Percentiles rank a stretch among this genome's conserved stretches.
Conservation (phyloP, 1,140 invertebrate species). For the Lasaia peninsularis region DNA sequence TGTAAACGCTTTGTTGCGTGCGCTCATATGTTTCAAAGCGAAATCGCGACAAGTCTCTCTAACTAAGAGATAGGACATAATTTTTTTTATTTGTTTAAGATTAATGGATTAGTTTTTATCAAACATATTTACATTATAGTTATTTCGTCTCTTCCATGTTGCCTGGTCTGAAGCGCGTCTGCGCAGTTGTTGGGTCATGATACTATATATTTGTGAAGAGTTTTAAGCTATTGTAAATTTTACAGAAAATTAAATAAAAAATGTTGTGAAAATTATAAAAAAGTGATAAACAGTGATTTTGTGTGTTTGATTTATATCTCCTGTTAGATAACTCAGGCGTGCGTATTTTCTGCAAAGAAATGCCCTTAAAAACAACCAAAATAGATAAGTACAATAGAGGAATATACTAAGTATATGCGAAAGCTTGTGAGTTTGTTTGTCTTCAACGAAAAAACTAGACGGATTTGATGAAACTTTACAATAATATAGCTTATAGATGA, state of each 20-base stretch:
- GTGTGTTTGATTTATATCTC: constrained; percentile 52
- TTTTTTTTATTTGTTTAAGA: constrained; percentile 58
- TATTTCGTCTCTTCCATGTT: constrained; percentile 63
- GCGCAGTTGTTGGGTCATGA: constrained; percentile 61
- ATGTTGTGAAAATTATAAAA: constrained; percentile 77
- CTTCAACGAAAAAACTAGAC: too few relatives aligned
- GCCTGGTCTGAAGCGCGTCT: constrained; percentile 55
- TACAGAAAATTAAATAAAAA: constrained; percentile 77
- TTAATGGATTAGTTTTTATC: constrained; percentile 63
- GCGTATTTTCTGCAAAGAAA: too few relatives aligned
- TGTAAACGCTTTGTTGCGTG: constrained; percentile 34
- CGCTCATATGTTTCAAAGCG: constrained; percentile 69
- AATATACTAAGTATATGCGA: too few relatives aligned
- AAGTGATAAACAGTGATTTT: constrained; percentile 69
- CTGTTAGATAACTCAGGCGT: too few relatives aligned
- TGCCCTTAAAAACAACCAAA: too few relatives aligned
- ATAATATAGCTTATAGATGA: too few relatives aligned
- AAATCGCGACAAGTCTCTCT: constrained; percentile 58
- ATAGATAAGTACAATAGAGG: too few relatives aligned
- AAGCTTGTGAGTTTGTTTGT: too few relatives aligned
- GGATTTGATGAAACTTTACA: too few relatives aligned
- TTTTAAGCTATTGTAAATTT: constrained; percentile 78
- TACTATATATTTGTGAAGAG: constrained; percentile 74
- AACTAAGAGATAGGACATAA: constrained; percentile 58
- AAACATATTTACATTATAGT: constrained; percentile 66